A percentile compares a stretch with the other conserved stretches of the same genome.
Conservation (phyloP, 2,797 vertebrate genomes). For the Adrianichthys oophorus region DNA sequence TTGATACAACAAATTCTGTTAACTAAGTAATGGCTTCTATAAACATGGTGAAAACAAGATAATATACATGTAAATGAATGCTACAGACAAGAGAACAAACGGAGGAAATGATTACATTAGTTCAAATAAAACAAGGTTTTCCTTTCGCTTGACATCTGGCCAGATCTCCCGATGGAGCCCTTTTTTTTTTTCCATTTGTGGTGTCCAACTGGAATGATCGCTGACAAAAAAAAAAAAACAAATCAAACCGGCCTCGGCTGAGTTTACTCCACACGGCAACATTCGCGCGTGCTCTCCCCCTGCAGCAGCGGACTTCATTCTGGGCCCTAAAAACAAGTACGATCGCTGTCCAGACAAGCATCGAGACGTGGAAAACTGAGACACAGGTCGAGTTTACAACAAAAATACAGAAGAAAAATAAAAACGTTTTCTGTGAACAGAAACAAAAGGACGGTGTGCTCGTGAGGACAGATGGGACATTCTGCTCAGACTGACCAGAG, state of each 20-base stretch:
- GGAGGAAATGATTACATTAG: slow-evolving; percentile 90
- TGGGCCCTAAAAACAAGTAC: too few species aligned
- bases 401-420: slow-evolving; percentile 20
- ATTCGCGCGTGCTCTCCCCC: too few species aligned
- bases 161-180: slow-evolving; percentile 57
- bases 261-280: too few species aligned
- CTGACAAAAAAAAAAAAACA: slow-evolving; percentile 23
- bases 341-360: slow-evolving; percentile 14
- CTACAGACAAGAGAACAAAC: slow-evolving; percentile 67
- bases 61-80: slow-evolving; percentile 89
- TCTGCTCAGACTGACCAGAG: slow-evolving; percentile 54
- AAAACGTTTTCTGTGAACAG: slow-evolving; percentile 16
- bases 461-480: slow-evolving; percentile 47
- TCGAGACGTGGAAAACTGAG: slow-evolving; percentile 23
- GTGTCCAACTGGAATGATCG: slow-evolving; percentile 62
- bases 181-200: slow-evolving; percentile 78
- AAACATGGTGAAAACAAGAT: slow-evolving; percentile 88
- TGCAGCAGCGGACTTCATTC: too few species aligned
- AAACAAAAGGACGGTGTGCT: slow-evolving; percentile 49
- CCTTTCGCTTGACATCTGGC: slow-evolving; percentile 59
- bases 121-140: slow-evolving; percentile 89
- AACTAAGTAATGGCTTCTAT: slow-evolving; percentile 96
- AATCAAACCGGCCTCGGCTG: too few species aligned
- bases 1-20: slow-evolving; percentile 94
- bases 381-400: slow-evolving; percentile 48